Conservation (phyloP, 1,140 invertebrate genomes). For the Capitella teleta region DNA sequence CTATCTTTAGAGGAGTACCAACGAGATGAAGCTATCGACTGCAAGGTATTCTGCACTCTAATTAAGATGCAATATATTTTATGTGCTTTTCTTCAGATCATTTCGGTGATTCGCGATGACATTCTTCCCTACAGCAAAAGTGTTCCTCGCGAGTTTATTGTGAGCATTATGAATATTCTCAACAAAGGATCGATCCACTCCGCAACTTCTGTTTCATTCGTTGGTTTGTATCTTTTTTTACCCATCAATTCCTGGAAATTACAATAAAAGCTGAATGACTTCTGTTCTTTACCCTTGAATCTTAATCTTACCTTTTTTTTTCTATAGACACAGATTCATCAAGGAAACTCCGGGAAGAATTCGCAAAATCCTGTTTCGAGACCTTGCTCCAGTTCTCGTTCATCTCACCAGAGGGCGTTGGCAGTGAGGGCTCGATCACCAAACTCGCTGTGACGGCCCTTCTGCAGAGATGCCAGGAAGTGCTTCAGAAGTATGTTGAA, state of each 20-base stretch:
- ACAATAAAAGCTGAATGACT: no score
- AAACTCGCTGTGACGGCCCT: slow-evolving; percentile 80
- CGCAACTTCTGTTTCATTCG: slow-evolving; percentile 50
- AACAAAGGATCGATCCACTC: slow-evolving; percentile 90
- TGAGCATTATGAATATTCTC: slow-evolving; percentile 74
- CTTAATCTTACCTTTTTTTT: neutral
- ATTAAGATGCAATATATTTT: slow-evolving; percentile 1
- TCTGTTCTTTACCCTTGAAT: neutral
- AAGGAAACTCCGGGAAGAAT: slow-evolving; percentile 77
- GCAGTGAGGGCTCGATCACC: slow-evolving; percentile 51
- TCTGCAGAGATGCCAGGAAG: slow-evolving; percentile 76
- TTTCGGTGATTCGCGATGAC: slow-evolving; percentile 72
- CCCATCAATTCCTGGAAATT: neutral
- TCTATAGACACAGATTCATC: slow-evolving; percentile 67
- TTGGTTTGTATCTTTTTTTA: slow-evolving; percentile 28
- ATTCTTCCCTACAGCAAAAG: slow-evolving; percentile 67
- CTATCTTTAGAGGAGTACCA: slow-evolving; percentile 69
- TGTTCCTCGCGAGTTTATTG: slow-evolving; percentile 74
- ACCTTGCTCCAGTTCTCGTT: slow-evolving; percentile 86
- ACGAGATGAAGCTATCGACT: slow-evolving; percentile 72
- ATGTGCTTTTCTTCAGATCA: slow-evolving; percentile 50
- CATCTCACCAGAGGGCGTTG: slow-evolving; percentile 49
- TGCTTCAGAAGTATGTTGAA: slow-evolving; percentile 73
- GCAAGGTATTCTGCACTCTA: slow-evolving; percentile 40
- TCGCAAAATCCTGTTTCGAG: slow-evolving; percentile 92